Base-by-base conservation (phyloP, 2,888 invertebrate species). In the Drosophila greeni region DNA sequence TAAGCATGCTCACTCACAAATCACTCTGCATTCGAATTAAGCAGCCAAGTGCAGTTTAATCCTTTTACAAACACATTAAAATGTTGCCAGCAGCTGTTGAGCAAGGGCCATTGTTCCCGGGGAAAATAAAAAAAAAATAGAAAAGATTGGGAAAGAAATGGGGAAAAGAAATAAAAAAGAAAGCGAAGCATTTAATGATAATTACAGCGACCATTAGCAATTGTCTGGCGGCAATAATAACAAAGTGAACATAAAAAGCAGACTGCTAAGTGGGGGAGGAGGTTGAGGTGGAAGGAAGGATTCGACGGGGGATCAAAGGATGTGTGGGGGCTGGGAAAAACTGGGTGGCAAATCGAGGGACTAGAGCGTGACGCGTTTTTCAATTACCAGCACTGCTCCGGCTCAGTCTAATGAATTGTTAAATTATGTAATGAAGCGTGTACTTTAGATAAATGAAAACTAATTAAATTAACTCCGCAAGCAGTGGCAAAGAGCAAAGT, bases 401-500 rank as follows among this genome's bases (percentile, higher is more conserved):
- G 69, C 66, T 74, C 71, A 76, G 70, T 74, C 71, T 69, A 75
- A 76, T 75, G 76, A 74, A 76, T 75, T 76, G 75, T 75, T 76
- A 76, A 75, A 75, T 76, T 75, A 76, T 76, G 76, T 75, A 75
- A 75, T 76, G 75, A 75, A 75, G 69, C 75, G 75, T 75, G 74
- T 75, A 69, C 76, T 74, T 72, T 69, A 76, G 76, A 75, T 76
- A 76, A 75, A 74, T 75, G 75, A 76, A 76, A 75, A 74, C 76
- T 74, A 75, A 75, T 75, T 76, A 76, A 76, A 76, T 75, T 74
- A 69, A 72, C 60, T 74, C 48, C 37, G 62, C 70, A 52, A 61
- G 29, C 43, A 42, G 69, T 43, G 45, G 40, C 61, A 47, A 51
- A 54, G 66, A 74, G 60, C 45, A 61, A 36, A 36, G 66, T 57